Conservation (phyloP, 2,113 vertebrate genomes). For the Bubalus kerabau region DNA sequence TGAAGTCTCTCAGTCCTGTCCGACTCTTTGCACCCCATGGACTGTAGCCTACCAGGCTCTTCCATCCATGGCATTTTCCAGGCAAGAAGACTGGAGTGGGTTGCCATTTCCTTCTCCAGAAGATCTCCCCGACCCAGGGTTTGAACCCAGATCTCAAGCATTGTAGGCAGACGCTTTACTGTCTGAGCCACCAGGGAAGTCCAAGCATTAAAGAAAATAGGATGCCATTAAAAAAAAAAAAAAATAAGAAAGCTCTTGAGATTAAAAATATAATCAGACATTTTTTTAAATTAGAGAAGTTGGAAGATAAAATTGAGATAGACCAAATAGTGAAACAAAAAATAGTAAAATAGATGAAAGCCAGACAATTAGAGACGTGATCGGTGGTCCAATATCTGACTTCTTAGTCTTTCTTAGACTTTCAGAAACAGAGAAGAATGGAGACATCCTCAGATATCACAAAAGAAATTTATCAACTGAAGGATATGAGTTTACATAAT, state of each 20-base stretch:
- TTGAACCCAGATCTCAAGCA: not conserved
- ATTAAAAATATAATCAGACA: not conserved
- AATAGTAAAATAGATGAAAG: not conserved
- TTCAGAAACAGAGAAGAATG: not conserved
- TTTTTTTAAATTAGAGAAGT: not conserved
- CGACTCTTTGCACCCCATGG: not conserved
- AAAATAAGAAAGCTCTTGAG: not conserved
- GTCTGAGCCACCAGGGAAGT: not conserved
- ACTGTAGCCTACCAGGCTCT: not conserved
- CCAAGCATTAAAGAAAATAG: not conserved
- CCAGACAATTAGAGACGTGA: not conserved
- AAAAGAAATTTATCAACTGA: not conserved
- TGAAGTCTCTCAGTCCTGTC: not conserved
- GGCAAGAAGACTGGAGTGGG: not conserved
- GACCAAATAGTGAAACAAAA: not conserved
- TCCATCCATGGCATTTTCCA: not conserved
- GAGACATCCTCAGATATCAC: not conserved
- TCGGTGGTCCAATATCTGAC: not conserved
- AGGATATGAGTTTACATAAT: not conserved
- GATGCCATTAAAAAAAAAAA: not conserved
- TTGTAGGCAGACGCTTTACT: not conserved
- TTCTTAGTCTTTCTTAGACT: not conserved
- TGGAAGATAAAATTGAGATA: slow-evolving; percentile 9
- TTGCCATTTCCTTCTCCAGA: not conserved
- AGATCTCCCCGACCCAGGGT: not conserved